Evolutionary conservation across 2,888 invertebrate species (phyloP), one percentile per base, ranked within the genome.

Genomic region (Geophilus truncorum): DNA sequence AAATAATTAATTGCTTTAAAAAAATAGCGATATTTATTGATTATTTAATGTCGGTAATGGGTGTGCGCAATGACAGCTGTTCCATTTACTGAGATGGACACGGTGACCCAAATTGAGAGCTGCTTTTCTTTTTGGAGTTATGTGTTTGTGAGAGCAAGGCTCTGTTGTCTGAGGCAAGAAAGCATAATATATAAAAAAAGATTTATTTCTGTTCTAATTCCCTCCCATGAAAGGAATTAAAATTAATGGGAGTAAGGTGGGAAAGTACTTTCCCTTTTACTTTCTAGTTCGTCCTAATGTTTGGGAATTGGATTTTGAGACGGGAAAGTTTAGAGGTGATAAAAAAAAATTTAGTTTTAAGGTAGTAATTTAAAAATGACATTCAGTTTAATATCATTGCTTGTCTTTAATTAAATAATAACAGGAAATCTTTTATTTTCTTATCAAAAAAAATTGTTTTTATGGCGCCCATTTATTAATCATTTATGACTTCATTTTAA

Each of bases 151-250:
- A 21, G 57, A 62, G 21, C 57, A 62, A 62, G 57, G 57, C 57
- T 62, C 57, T 21, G 57, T 62, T 62, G 21, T 62, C 57, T 23
- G 10, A 62, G 23, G 21, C 57, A 5, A 23, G 57, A 62, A n/a
- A n/a, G n/a, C n/a, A n/a, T n/a, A n/a, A n/a, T n/a, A 21, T 4
- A 5, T 21, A 21, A 62, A 62, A 21, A 62, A 62, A 62, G 21
- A 62, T 62, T 62, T 62, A 62, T 62, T 62, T 62, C 21, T 62
- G 57, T 62, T 62, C 57, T 21, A 62, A 23, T 62, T 62, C 57
- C 57, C 57, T 62, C 57, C 57, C 57, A 23, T 62, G 57, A 62
- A 62, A 62, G 57, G 57, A 62, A 62, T 62, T 62, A 23, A 40
- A 40, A 40, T 40, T 62, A 62, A 23, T 21, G 23, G 57, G 57